Evolutionary conservation across 2,888 invertebrate genomes (phyloP), one percentile per base, ranked within the genome.

Genomic region (Ariolimax columbianus): DNA sequence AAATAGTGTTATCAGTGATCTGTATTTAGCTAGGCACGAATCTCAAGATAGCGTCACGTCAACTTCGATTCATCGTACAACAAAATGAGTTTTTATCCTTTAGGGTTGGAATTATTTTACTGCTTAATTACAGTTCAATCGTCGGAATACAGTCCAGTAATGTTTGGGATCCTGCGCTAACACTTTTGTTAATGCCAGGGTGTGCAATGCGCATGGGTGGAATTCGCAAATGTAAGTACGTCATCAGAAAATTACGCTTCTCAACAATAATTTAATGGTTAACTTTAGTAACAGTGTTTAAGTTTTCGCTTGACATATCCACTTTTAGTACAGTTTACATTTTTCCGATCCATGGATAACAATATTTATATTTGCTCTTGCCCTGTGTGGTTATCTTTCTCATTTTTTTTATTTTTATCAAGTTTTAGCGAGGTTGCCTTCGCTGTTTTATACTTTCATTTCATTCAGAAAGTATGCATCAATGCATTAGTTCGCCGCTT

Each of bases 31-130:
- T 30, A 14, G 14, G n/a, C 30, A 1, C 47, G 73, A 73, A 43
- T 17, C 38, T 0, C 0, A 66, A 14, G 33, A 66, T 30, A 14
- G 43, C n/a, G 73, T 73, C 43, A 73, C n/a, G 43, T 0, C 17
- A 14, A 14, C 73, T 43, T 43, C 73, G 73, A 73, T 73, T 73
- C 6, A 73, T n/a, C 47, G 43, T 73, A n/a, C 43, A n/a, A 73
- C 43, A 14, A 40, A 43, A 30, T 73, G n/a, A 17, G n/a, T 14
- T 43, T 26, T n/a, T 73, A 11, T n/a, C 43, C 73, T 47, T 43
- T 1, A 73, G 73, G 43, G 43, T 38, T 1, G 33, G 4, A 33
- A 66, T 23, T 43, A 43, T 73, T 3, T 30, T n/a, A 19, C 17
- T 11, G 6, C 1, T 40, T 40, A 7, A 14, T 73, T 26, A n/a